Evolutionary conservation across 2,888 invertebrate genomes (phyloP), one percentile per base, ranked within the genome.

Genomic region (Stenolophus ochropezus): DNA sequence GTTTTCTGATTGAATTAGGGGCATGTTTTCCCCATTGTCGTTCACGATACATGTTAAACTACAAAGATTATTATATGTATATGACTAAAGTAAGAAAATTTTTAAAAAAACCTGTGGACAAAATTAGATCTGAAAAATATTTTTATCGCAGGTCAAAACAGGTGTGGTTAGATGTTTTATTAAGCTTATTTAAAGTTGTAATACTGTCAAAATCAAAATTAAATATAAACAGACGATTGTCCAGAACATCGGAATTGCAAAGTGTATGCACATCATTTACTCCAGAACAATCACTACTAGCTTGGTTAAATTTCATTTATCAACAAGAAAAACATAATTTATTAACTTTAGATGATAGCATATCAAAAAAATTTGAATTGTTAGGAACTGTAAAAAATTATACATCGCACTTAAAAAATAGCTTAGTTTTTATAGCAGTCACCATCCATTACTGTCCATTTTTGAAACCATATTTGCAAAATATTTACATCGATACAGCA

Each of bases 111-210:
- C 61, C 75, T 4, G 14, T 69, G 0, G 83, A 84, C 33, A 69
- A 51, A 33, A 2, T 33, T 0, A 18, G 14, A 69, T 5, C 61
- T 6, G 83, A 85, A 58, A 71, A 83, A 0, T 82, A 82, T 3
- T 89, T 88, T 80, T 79, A 85, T 47, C 83, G 84, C 0, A 85
- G 88, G 4, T 87, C 87, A 65, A 89, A 87, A 80, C 90, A 90
- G 84, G 90, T 90, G 83, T 94, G 93, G 93, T 84, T 93, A 16
- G 93, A 93, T 85, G 88, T 93, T 42, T 89, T 93, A 84, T 86
- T 93, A 78, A 93, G 93, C 87, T 91, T 91, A 56, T 93, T 92
- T 85, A 93, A 93, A 87, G 90, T 91, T 20, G 91, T 92, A 58
- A 87, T 92, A 4, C 87, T 92, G 85, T 89, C 89, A 5, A 47